Evolutionary conservation across 64 coral and sea anemone genomes (phyloP).

Genomic region (Trachythela sp.): DNA sequence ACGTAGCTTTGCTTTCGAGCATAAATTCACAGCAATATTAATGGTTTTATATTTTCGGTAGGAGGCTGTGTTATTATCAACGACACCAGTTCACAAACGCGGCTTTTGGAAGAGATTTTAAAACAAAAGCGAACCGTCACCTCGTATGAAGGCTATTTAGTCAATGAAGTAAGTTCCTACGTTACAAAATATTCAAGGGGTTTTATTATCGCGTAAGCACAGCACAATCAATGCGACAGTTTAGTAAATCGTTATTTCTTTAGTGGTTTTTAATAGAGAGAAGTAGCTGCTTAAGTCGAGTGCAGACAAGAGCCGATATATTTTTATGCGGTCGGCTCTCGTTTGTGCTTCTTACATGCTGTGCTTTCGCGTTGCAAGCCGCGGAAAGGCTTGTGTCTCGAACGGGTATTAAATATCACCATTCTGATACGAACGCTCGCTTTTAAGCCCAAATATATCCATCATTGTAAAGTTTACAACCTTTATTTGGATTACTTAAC

Average conservation of each 20-base stretch:
- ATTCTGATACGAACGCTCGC: not conserved
- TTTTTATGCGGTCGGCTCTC: not conserved
- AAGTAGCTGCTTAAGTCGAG: not conserved
- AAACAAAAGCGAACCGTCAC: constrained; percentile 18
- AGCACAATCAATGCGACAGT: not conserved
- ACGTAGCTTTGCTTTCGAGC: too few relatives aligned
- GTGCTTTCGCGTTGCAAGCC: not conserved
- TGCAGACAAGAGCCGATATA: not conserved
- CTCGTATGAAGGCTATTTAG: not conserved
- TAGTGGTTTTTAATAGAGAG: not conserved
- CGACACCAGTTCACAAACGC: constrained; percentile 15
- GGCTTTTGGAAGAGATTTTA: constrained; percentile 2
- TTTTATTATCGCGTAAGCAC: too few relatives aligned
- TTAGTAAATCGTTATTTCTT: not conserved
- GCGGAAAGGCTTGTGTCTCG: not conserved
- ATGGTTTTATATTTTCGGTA: not conserved
- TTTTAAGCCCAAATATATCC: too few relatives aligned
- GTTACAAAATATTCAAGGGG: not conserved
- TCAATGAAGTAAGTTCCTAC: not conserved
- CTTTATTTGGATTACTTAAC: not conserved
- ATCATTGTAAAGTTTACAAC: too few relatives aligned
- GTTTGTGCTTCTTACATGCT: not conserved
- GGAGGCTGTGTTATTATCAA: constrained; percentile 20
- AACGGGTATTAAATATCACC: not conserved
- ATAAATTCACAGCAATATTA: too few relatives aligned